A percentile compares a stretch with the other conserved stretches of the same genome.
Evolutionary conservation across 2,888 invertebrate genomes (phyloP).

Genomic region (Myopa testacea): DNA sequence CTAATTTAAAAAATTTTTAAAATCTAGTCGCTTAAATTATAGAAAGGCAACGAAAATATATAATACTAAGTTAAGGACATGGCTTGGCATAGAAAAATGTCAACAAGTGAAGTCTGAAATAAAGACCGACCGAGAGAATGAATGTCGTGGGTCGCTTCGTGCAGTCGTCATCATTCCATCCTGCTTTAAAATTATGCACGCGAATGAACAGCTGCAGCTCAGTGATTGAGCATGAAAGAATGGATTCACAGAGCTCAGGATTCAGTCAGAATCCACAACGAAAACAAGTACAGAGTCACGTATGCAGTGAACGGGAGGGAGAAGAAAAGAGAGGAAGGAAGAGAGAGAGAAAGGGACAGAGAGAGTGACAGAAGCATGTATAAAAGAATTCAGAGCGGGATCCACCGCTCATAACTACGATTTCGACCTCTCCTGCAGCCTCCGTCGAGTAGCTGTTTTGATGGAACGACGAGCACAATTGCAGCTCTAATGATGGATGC

Average conservation of each 20-base stretch:
- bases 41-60: no score
- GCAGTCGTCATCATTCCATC: background rate
- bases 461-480: slow-evolving; percentile 39
- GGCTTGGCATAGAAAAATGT: background rate
- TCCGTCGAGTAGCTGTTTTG: slow-evolving; percentile 21
- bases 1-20: no score
- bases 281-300: background rate
- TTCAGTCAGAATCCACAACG: background rate
- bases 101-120: background rate
- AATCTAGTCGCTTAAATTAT: no score
- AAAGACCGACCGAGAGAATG: background rate
- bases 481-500: slow-evolving; percentile 48
- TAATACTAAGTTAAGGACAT: no score
- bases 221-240: slow-evolving; percentile 24
- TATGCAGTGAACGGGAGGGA: background rate
- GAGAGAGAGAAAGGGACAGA: background rate
- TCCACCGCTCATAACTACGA: background rate
- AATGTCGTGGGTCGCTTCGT: background rate
- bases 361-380: background rate
- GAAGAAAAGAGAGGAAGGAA: background rate
- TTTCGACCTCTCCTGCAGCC: slow-evolving; percentile 27
- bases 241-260: slow-evolving; percentile 17
- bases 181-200: slow-evolving; percentile 32
- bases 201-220: slow-evolving; percentile 27
- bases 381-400: background rate